Percentiles rank a stretch among this genome's conserved stretches.
These are phyloP conservation scores for Ephestia elutella DNA, from an alignment of 1,140 invertebrate genomes.

Conservation along the genomic window DNA sequence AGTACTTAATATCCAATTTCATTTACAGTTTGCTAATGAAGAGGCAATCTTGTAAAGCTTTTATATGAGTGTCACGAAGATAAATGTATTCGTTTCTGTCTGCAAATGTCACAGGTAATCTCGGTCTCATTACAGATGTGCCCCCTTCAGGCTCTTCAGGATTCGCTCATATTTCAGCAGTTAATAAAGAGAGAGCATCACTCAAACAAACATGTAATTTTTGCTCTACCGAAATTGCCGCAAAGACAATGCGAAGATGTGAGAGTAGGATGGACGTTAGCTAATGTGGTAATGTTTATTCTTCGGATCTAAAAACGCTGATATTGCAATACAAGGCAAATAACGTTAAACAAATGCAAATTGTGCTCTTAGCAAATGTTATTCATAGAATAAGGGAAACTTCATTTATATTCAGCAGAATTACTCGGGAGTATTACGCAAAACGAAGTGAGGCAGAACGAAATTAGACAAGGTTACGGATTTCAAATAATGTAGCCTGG, in stretches of 20 bases:
- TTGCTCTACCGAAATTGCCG: constrained; percentile 10
- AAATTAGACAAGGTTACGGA: constrained; percentile 28
- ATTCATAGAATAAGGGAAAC: constrained; percentile 49
- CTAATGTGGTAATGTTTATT: not conserved
- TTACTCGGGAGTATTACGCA: constrained; percentile 36
- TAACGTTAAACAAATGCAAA: constrained; percentile 40
- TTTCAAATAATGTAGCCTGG: constrained; percentile 8
- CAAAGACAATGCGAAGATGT: no score
- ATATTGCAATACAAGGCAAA: constrained; percentile 16
- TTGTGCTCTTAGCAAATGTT: constrained; percentile 49
- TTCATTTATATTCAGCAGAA: constrained; percentile 54
- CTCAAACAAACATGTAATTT: constrained; percentile 36
- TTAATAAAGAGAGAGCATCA: constrained; percentile 42
- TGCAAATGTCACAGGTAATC: constrained; percentile 34
- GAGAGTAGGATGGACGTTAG: no score
- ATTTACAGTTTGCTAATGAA: no score
- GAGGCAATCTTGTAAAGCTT: no score
- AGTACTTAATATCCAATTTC: no score
- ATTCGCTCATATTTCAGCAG: constrained; percentile 35
- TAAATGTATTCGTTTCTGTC: constrained; percentile 27
- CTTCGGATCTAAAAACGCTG: not conserved
- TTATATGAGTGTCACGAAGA: constrained; percentile 12
- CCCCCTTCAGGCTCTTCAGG: constrained; percentile 20
- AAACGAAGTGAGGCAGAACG: constrained; percentile 37
- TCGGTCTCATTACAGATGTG: constrained; percentile 32